Conservation (phyloP, 1,140 invertebrate species). For the Maconellicoccus hirsutus region DNA sequence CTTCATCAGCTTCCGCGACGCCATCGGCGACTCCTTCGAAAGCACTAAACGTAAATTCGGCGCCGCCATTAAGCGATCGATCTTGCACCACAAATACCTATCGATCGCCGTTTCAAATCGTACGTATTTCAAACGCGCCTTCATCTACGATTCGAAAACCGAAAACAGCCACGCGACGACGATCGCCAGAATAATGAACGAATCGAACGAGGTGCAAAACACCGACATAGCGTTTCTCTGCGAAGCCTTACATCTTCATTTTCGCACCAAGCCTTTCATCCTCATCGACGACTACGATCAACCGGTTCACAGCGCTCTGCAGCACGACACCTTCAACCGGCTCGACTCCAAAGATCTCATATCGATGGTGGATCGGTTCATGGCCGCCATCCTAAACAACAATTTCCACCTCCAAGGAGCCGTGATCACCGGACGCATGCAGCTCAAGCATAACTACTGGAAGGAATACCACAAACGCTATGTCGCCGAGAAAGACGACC, state of each 20-base stretch:
- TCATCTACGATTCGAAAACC: not conserved
- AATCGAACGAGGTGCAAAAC: not conserved
- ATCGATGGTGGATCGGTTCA: not conserved
- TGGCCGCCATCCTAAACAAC: not conserved
- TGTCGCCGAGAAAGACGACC: not conserved
- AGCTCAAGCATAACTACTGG: not conserved
- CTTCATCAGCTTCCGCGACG: not conserved
- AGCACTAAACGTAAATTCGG: not conserved
- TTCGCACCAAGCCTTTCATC: not conserved
- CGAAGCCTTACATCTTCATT: not conserved
- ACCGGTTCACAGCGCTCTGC: not conserved
- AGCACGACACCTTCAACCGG: not conserved
- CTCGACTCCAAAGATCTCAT: not conserved
- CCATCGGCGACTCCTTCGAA: not conserved
- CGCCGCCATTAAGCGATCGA: not conserved
- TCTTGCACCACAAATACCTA: too few species aligned
- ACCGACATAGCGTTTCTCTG: not conserved
- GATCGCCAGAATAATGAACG: not conserved
- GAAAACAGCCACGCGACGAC: not conserved
- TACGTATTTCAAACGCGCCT: too few species aligned
- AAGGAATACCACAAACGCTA: not conserved
- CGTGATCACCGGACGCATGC: not conserved
- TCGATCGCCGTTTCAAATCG: not conserved
- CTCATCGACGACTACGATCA: constrained; percentile 4
- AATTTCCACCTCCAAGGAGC: not conserved